These are phyloP conservation scores for Apteryx owenii DNA, from an alignment of 2,113 vertebrate species.

Conservation along the genomic window DNA sequence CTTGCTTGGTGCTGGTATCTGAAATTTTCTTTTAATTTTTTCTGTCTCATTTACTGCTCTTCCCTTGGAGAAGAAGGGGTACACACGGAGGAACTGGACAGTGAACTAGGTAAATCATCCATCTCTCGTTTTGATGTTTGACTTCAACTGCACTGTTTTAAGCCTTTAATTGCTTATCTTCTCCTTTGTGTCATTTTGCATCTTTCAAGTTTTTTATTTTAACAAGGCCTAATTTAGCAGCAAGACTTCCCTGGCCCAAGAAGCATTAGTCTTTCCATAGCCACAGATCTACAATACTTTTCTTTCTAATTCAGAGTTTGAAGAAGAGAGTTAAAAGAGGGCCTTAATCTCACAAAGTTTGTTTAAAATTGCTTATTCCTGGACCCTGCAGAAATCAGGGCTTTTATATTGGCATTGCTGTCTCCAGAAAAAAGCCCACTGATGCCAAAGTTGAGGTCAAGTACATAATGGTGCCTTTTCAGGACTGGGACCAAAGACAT, in stretches of 20 bases:
- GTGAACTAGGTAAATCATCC: slow-evolving; percentile 93
- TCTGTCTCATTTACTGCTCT: slow-evolving; percentile 80
- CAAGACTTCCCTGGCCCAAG: not conserved
- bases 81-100: slow-evolving; percentile 99
- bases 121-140: slow-evolving; percentile 63
- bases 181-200: slow-evolving; percentile 57
- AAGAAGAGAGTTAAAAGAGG: not conserved
- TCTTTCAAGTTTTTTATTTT: slow-evolving; percentile 32
- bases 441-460: not conserved
- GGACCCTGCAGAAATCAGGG: not conserved
- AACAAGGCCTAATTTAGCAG: not conserved
- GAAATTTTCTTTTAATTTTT: slow-evolving; percentile 82
- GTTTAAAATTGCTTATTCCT: not conserved
- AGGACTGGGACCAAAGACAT: not conserved
- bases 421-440: not conserved
- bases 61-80: slow-evolving; percentile 96
- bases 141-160: slow-evolving; percentile 46
- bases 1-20: slow-evolving; percentile 79
- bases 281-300: not conserved
- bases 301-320: not conserved
- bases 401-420: not conserved
- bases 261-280: not conserved
- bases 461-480: not conserved
- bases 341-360: not conserved
- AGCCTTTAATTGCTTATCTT: slow-evolving; percentile 47